Percentiles rank a stretch among this genome's conserved stretches.
These are phyloP conservation scores for Portevinia maculata DNA, from an alignment of 2,888 invertebrate species.

Conservation along the genomic window DNA sequence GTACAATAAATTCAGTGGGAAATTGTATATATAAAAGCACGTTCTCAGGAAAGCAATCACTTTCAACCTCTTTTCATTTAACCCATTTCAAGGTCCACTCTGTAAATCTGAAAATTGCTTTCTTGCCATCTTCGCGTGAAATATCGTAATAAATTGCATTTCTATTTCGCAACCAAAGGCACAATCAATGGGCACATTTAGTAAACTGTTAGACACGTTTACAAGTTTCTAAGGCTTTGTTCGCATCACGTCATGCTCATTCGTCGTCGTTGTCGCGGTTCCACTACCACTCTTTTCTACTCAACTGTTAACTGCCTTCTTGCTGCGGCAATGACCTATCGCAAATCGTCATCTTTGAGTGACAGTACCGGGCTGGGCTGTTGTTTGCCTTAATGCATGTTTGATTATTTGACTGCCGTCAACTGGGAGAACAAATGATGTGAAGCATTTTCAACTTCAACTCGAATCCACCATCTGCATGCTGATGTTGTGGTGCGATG, in stretches of 20 bases:
- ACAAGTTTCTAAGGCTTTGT: slow-evolving; percentile 57
- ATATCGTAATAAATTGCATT: slow-evolving; percentile 31
- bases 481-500: slow-evolving; percentile 19
- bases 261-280: slow-evolving; percentile 5
- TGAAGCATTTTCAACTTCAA: slow-evolving; percentile 35
- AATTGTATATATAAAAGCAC: no score
- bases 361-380: slow-evolving; percentile 39
- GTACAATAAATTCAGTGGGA: no score
- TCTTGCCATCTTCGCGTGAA: slow-evolving; percentile 6
- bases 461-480: slow-evolving; percentile 38
- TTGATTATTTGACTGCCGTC: slow-evolving; percentile 6
- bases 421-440: slow-evolving; percentile 50
- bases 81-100: background rate
- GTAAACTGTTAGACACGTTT: slow-evolving; percentile 26
- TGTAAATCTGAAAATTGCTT: background rate
- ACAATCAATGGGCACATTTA: slow-evolving; percentile 40
- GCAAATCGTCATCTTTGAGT: slow-evolving; percentile 51
- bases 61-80: no score
- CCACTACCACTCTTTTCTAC: slow-evolving; percentile 15
- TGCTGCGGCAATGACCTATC: slow-evolving; percentile 54
- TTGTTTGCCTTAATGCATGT: slow-evolving; percentile 41
- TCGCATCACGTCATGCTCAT: slow-evolving; percentile 53
- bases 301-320: background rate
- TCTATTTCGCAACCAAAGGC: slow-evolving; percentile 30
- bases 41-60: no score